Evolutionary conservation across 1,140 invertebrate genomes (phyloP), one percentile per base, ranked within the genome.

Genomic region (Bombyx mandarina): DNA sequence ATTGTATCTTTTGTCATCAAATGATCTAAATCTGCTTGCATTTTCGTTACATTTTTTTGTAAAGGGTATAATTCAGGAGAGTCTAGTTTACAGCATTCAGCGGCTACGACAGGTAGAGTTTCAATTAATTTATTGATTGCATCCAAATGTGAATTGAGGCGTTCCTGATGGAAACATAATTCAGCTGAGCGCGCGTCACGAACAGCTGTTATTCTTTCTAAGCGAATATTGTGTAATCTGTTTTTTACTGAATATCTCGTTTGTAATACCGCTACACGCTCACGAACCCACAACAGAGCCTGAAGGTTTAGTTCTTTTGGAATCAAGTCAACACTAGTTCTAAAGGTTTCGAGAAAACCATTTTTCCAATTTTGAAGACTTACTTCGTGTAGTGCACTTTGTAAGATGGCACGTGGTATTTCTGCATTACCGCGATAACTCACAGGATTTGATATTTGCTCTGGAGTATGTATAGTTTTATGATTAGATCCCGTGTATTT

Each of bases 271-370:
- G 66, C 45, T 8, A 53, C 60, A 58, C 67, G 73, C 56, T 77
- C 73, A 52, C 74, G 63, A 6, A 81, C 65, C 77, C 80, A 86
- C 46, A 65, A 57, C 22, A 64, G 61, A 50, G 69, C 68, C 58
- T 81, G 72, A 54, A 60, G 60, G 42, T 56, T 64, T 43, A 83
- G 42, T 59, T 77, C 65, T 12, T 79, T 71, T 5, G 73, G 56
- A 2, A 86, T 58, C 53, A 65, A 47, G 45, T 65, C 58, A 3
- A 86, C 49, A 54, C 73, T 75, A 42, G 60, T 63, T 46, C 66
- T 53, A 58, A 86, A 77, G 6, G 76, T 72, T 65, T 82, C 79
- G 5, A 86, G 61, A 57, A 81, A 82, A 26, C 73, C 74, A 57
- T 83, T 83, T 58, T 60, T 74, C 75, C 76, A 81, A 54, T 81